Percentiles rank a stretch among this genome's conserved stretches.
Evolutionary conservation across 2,113 vertebrate species (phyloP).

Genomic region (Notothenia rossii): DNA sequence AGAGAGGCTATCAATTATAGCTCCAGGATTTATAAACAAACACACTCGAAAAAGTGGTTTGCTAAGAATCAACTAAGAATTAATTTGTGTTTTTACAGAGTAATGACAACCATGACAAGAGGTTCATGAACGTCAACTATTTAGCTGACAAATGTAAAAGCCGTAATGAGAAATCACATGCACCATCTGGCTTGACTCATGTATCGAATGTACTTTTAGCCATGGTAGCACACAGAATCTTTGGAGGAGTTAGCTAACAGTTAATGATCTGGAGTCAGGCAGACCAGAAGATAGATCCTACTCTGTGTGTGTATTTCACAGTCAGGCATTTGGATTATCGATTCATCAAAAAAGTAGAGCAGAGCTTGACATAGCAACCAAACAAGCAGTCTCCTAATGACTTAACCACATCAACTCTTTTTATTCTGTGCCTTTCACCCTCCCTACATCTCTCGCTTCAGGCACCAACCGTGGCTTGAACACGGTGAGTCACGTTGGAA

Average conservation of each 20-base stretch:
- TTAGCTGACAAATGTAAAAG: constrained; percentile 46
- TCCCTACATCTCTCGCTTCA: constrained; percentile 72
- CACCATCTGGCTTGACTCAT: constrained; percentile 55
- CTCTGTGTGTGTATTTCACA: constrained; percentile 20
- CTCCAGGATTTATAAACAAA: constrained; percentile 26
- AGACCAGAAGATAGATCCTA: constrained; percentile 28
- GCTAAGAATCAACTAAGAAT: constrained; percentile 28
- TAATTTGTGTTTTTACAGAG: constrained; percentile 28
- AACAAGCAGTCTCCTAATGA: constrained; percentile 77
- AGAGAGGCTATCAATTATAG: not conserved
- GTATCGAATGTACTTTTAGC: constrained; percentile 16
- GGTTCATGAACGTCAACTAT: constrained; percentile 45
- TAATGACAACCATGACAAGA: constrained; percentile 46
- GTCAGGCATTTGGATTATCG: constrained; percentile 45
- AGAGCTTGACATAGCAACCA: constrained; percentile 53
- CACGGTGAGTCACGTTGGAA: constrained; percentile 83
- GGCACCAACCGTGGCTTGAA: constrained; percentile 73
- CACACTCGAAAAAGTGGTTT: constrained; percentile 33
- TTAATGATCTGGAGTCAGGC: constrained; percentile 17
- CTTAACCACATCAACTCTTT: constrained; percentile 81
- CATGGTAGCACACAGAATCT: not conserved
- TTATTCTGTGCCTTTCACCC: constrained; percentile 54
- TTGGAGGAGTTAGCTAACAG: constrained; percentile 30
- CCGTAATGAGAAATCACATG: constrained; percentile 41
- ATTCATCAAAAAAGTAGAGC: constrained; percentile 67